Evolutionary conservation across 1,140 invertebrate genomes (phyloP), one percentile per base, ranked within the genome.

Genomic region (Rhopalosiphum padi): DNA sequence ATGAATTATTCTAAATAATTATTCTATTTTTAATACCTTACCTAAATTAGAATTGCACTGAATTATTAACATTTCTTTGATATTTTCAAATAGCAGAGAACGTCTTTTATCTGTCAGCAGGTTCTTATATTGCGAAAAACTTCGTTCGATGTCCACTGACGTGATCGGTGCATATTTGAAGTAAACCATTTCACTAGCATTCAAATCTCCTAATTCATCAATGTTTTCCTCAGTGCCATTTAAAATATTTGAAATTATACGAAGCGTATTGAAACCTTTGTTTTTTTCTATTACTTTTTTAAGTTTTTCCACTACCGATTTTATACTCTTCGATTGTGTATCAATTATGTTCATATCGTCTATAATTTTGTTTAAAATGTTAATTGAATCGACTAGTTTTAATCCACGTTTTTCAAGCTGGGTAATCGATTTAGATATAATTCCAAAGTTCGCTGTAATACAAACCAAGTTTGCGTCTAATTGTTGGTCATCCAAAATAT

Each of bases 11-110:
- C 35, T 83, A 41, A 35, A 37, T 82, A 82, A 30, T 82, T 37
- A 82, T 82, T 43, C 43, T 43, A 43, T 43, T 4, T 43, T 43
- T 43, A 43, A 43, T 43, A 43, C 43, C 77, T 83, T 83, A 83
- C n/a, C 77, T 83, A 83, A 83, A 83, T 83, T 15, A 83, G 35
- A 83, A 83, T 83, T 83, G 35, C 35, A 83, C 15, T 37, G 77
- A 37, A 83, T 83, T 37, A 83, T 37, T 35, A 83, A 83, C 35
- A 83, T 83, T 83, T 83, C 15, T 83, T 83, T 83, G n/a, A 83
- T 83, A 83, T 83, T 83, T 83, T 83, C 77, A 83, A 83, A 83
- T 83, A 83, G 35, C 18, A 83, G 35, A 15, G 77, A 83, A 37
- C 35, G 77, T 83, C 55, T 83, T 18, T 83, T 83, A 83, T 83